Base-by-base conservation (phyloP, 2,888 invertebrate species). In the Myathropa florea region DNA sequence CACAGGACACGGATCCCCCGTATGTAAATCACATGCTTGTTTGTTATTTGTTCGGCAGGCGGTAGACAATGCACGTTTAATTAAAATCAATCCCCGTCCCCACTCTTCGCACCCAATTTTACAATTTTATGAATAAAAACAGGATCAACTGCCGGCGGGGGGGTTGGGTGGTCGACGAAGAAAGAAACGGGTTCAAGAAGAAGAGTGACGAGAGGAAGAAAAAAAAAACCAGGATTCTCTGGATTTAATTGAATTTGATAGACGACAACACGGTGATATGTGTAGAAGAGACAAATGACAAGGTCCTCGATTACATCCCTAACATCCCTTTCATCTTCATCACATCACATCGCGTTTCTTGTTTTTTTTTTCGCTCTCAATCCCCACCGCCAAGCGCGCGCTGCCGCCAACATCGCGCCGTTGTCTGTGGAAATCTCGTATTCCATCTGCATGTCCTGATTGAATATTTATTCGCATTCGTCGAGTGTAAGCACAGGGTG, bases 51-150 rank as follows among this genome's bases (percentile, higher is more conserved):
- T 77, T 82, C 73, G 67, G 70, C 63, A 67, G 84, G 71, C 70
- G 64, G 33, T 30, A 79, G 83, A 86, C 86, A 86, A 86, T 86
- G 82, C 63, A 79, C 78, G 86, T 86, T 83, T 86, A 86, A 86
- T 86, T 86, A 86, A 78, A 86, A 75, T 57, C 57, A 57, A 24
- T 26, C 57, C 24, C 57, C 21, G 9, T 12, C 9, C 21, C 21
- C 23, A 9, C 24, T 3, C 12, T 12, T 24, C 12, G 3, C 18
- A 46, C 28, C 55, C 73, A 68, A 77, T 72, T 61, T 65, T 72
- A 61, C 75, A 63, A 72, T 76, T 84, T 76, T 76, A 76, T 76
- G 81, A 77, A 81, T 72, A 84, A 80, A 63, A 71, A 30, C 30
- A 59, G 65, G 77, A 39, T 39, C 53, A 64, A 36, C 53, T 73